Evolutionary conservation across 2,797 vertebrate genomes (phyloP), one percentile per base, ranked within the genome.

Genomic region (Falco rusticolus): DNA sequence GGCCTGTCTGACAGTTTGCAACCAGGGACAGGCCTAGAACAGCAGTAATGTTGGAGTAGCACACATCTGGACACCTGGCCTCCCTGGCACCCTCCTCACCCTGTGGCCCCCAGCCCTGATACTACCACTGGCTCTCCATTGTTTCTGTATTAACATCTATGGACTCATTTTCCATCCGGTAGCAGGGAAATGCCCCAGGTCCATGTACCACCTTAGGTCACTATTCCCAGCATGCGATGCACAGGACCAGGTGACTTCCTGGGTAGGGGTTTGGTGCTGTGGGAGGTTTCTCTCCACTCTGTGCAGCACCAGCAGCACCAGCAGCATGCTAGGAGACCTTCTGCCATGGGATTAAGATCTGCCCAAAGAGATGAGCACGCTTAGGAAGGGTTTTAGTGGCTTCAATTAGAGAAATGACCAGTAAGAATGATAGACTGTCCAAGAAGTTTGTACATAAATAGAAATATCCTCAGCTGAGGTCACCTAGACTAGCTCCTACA

Each of bases 261-360:
- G 33, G 33, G 13, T 41, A 31, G 53, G 21, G 3, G 0, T 16
- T 80, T 2, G 0, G 11, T 26, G 13, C 24, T 39, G 37, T 17
- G 16, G 20, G 18, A 45, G 6, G 1, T 34, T 18, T 84, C 33
- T 82, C 6, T 80, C 4, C 24, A 39, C 11, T 0, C 9, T 50
- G 5, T 64, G 50, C 29, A 72, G 15, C 20, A 51, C 0, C 18
- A 65, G 9, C 26, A 90, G 28, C 5, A 31, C 5, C 26, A 70
- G 41, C 45, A 60, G 14, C 4, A 3, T 45, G 25, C 7, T 10
- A 28, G 48, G 22, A 53, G 13, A 53, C 28, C 65, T 93, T 50
- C 34, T 84, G 25, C 31, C 13, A 11, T 61, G 24, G 16, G 3
- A 80, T 3, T 63, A 68, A 79, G n/a, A 79, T 17, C 34, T 71